Conservation (phyloP, 2,888 invertebrate species). For the Ceriagrion tenellum region DNA sequence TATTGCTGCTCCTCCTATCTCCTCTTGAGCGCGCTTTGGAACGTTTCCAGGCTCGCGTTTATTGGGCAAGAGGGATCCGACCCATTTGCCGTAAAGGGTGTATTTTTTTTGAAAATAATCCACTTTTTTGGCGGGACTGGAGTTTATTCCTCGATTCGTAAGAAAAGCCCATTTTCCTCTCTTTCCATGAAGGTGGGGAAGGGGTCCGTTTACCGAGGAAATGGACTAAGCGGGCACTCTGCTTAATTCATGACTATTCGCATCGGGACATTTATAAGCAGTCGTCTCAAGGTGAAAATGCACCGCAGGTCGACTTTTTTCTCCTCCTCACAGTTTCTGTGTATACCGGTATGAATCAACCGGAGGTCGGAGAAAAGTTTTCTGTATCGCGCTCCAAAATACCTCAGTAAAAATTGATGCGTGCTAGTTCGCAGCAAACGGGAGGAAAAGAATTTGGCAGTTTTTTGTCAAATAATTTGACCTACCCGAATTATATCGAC, state of each 20-base stretch:
- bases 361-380: too few relatives aligned
- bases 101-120: neutral
- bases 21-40: slow-evolving; percentile 24
- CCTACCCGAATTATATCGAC: too few relatives aligned
- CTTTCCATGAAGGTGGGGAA: neutral
- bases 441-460: too few relatives aligned
- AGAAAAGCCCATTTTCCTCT: neutral
- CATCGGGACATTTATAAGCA: neutral
- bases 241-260: neutral
- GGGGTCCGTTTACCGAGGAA: neutral
- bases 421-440: too few relatives aligned
- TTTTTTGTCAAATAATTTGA: too few relatives aligned
- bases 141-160: neutral
- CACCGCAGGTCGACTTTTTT: neutral
- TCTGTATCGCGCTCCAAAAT: too few relatives aligned
- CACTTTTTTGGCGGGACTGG: neutral
- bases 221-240: neutral
- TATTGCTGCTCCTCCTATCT: neutral
- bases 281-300: neutral
- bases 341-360: too few relatives aligned
- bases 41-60: slow-evolving; percentile 3
- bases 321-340: too few relatives aligned
- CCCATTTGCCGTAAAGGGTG: neutral
- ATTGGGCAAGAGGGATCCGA: neutral
- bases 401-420: too few relatives aligned